A percentile compares a stretch with the other conserved stretches of the same genome.
Conservation (phyloP, 2,888 invertebrate species). For the Cetonia aurata region DNA sequence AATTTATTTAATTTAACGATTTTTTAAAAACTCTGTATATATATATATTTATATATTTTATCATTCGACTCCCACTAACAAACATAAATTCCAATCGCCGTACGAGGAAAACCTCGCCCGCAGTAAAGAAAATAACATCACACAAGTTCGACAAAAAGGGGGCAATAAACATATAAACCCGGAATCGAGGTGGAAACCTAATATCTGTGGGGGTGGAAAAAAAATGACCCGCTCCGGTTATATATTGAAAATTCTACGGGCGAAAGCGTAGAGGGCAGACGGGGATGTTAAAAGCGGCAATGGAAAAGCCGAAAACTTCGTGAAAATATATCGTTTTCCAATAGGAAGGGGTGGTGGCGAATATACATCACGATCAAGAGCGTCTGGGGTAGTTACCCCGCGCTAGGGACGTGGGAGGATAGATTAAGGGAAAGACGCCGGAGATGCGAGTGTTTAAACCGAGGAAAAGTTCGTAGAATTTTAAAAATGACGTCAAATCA, state of each 20-base stretch:
- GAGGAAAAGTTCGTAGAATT: too few species aligned
- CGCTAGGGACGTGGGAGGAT: slow-evolving; percentile 1
- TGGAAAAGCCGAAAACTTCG: slow-evolving; percentile 33
- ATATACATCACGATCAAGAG: slow-evolving; percentile 38
- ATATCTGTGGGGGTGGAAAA: background rate
- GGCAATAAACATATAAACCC: slow-evolving; percentile 32
- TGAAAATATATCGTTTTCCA: slow-evolving; percentile 38
- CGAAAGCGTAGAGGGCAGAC: background rate
- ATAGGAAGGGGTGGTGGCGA: slow-evolving; percentile 22
- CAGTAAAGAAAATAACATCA: slow-evolving; percentile 10
- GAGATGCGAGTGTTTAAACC: too few species aligned
- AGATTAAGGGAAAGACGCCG: too few species aligned
- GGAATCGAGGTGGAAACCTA: slow-evolving; percentile 9
- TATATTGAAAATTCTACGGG: slow-evolving; percentile 31
- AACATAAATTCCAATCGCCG: background rate
- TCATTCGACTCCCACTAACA: too few species aligned
- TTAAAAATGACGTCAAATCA: too few species aligned
- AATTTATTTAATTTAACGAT: too few species aligned
- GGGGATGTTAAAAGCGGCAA: slow-evolving; percentile 6
- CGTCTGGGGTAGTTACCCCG: background rate
- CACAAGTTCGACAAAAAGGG: slow-evolving; percentile 15
- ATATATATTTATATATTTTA: too few species aligned
- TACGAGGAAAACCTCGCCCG: background rate
- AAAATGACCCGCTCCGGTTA: slow-evolving; percentile 9
- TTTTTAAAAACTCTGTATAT: too few species aligned